These are phyloP conservation scores for Alloscopus bannaensis DNA, from an alignment of 2,888 invertebrate species.

Conservation along the genomic window DNA sequence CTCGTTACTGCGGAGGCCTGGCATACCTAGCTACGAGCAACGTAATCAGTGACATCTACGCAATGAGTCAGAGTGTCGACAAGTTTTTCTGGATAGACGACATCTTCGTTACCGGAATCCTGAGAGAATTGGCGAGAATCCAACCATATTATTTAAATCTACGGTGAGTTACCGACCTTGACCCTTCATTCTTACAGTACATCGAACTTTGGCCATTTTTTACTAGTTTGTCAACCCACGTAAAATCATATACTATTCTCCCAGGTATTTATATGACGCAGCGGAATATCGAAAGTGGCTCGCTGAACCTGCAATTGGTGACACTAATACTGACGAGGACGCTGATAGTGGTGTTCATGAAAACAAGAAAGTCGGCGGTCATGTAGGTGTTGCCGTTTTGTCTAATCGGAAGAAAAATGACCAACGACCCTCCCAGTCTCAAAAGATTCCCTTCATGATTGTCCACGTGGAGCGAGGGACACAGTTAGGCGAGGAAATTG, in stretches of 20 bases:
- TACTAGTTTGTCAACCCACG: no score
- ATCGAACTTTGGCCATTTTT: no score
- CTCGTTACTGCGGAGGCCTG: constrained; percentile 74
- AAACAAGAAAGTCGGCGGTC: constrained; percentile 1
- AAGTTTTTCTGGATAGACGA: constrained; percentile 78
- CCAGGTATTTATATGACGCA: constrained; percentile 70
- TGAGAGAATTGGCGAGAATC: constrained; percentile 71
- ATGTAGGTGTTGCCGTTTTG: constrained; percentile 26
- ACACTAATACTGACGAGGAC: not conserved
- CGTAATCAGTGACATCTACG: constrained; percentile 74
- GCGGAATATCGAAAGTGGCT: constrained; percentile 70
- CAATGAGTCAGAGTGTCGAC: constrained; percentile 73
- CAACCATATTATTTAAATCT: constrained; percentile 72
- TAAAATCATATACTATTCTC: no score
- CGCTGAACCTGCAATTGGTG: constrained; percentile 23
- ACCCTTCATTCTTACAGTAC: no score
- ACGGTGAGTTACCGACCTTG: no score
- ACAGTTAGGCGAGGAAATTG: constrained; percentile 67
- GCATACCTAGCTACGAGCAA: constrained; percentile 73
- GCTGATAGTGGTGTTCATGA: constrained; percentile 1
- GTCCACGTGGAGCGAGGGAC: constrained; percentile 69
- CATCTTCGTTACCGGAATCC: constrained; percentile 77
- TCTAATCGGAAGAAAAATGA: constrained; percentile 45
- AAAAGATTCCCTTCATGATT: constrained; percentile 71
- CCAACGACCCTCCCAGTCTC: constrained; percentile 12